These are phyloP conservation scores for Cardiocondyla obscurior DNA, from an alignment of 1,140 invertebrate genomes.

Conservation along the genomic window DNA sequence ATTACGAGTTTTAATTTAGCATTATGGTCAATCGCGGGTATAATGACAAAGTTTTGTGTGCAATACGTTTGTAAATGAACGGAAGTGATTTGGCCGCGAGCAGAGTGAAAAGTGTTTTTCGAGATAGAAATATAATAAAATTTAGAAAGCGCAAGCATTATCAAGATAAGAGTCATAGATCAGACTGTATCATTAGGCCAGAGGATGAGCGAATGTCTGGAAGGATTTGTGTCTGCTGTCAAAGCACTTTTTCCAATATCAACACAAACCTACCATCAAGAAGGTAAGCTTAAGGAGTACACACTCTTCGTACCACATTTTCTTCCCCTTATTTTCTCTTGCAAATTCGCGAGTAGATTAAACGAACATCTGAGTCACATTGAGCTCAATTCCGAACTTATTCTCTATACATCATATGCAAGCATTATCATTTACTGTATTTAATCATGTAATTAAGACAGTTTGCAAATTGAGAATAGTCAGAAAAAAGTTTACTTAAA, in stretches of 20 bases:
- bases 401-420: conserved; percentile 59
- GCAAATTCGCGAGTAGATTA: conserved; percentile 64
- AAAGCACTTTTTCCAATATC: conserved; percentile 84
- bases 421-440: conserved; percentile 40
- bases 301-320: conserved; percentile 76
- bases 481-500: conserved; percentile 4
- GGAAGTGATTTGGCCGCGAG: conserved; percentile 28
- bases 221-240: conserved; percentile 83
- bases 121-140: conserved; percentile 68
- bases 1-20: conserved; percentile 4
- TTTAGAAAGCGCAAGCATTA: conserved; percentile 75
- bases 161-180: conserved; percentile 81
- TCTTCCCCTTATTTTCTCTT: conserved; percentile 72
- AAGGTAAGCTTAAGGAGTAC: conserved; percentile 82
- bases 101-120: conserved; percentile 53
- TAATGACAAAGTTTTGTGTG: conserved; percentile 45
- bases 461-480: background rate
- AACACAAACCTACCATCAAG: conserved; percentile 83
- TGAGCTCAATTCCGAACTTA: conserved; percentile 62
- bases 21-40: conserved; percentile 4
- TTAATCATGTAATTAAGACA: conserved; percentile 35
- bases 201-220: conserved; percentile 84
- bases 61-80: conserved; percentile 58
- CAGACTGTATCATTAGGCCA: conserved; percentile 83
- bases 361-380: conserved; percentile 49